Conservation (phyloP, 1,140 invertebrate genomes). For the Steinernema feltiae region DNA sequence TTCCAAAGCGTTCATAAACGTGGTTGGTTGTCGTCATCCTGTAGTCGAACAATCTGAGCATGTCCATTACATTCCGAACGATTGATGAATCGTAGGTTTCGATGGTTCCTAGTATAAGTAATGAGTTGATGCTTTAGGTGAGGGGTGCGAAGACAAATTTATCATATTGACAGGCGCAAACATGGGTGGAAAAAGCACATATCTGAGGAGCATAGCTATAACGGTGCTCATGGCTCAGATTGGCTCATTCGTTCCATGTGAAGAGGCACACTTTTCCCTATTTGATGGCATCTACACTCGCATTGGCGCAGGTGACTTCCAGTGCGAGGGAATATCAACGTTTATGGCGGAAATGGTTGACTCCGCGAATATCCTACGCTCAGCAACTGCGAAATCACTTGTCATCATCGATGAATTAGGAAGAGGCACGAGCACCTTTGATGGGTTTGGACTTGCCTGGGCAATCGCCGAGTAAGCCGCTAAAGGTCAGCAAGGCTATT, state of each 20-base stretch:
- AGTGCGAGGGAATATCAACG: conserved; percentile 83
- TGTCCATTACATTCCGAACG: conserved; percentile 77
- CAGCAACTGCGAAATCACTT: conserved; percentile 80
- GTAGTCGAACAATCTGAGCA: conserved; percentile 76
- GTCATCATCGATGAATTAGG: conserved; percentile 95
- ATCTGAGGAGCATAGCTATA: conserved; percentile 69
- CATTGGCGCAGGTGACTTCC: conserved; percentile 83
- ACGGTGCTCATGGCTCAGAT: conserved; percentile 83
- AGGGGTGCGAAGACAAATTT: conserved; percentile 16
- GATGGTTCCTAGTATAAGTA: neutral
- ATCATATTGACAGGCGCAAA: conserved; percentile 74
- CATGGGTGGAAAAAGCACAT: conserved; percentile 98
- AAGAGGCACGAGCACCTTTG: conserved; percentile 92
- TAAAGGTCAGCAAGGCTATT: conserved; percentile 23
- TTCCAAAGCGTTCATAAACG: conserved; percentile 42
- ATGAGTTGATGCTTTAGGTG: conserved; percentile 15
- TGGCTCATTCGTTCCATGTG: conserved; percentile 82
- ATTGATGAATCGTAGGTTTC: conserved; percentile 56
- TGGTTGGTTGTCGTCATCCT: conserved; percentile 78
- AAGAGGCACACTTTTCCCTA: conserved; percentile 59
- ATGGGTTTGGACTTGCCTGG: conserved; percentile 95
- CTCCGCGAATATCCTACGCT: conserved; percentile 69
- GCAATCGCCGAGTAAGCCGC: conserved; percentile 88
- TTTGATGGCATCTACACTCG: conserved; percentile 80
- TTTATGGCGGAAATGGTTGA: conserved; percentile 99